phyloP scores from a whole-genome alignment of 1,140 invertebrate genomes.

The Tetragnatha versicolor region DNA sequence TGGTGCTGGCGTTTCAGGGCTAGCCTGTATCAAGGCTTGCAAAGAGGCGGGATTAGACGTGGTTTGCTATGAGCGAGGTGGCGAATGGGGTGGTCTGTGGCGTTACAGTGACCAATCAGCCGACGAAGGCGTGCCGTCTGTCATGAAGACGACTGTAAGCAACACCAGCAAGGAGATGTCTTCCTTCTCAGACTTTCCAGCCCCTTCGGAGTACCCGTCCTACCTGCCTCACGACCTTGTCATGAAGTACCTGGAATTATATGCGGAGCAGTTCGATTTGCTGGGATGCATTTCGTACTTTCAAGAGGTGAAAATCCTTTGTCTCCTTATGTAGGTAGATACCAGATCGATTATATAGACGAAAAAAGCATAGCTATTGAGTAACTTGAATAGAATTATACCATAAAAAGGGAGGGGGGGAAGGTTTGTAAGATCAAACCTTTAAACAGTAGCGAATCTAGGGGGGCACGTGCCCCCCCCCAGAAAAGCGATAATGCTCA shows the following conservation, averaged over 20 bases:
- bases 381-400: neutral
- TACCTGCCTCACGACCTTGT: conserved; percentile 64
- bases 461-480: no score
- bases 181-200: conserved; percentile 63
- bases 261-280: conserved; percentile 64
- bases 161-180: conserved; percentile 63
- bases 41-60: conserved; percentile 42
- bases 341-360: neutral
- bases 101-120: conserved; percentile 63
- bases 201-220: conserved; percentile 63
- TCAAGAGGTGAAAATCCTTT: conserved; percentile 45
- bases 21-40: conserved; percentile 43
- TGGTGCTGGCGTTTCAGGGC: conserved; percentile 39
- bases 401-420: neutral
- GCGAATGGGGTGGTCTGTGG: conserved; percentile 68
- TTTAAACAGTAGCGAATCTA: no score
- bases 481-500: no score
- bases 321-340: neutral
- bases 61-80: conserved; percentile 50
- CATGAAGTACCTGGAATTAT: conserved; percentile 63
- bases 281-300: conserved; percentile 61
- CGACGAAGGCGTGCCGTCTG: conserved; percentile 58
- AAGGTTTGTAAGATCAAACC: no score
- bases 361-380: neutral
- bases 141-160: conserved; percentile 62